Percentiles rank a stretch among this genome's conserved stretches.
phyloP scores from a whole-genome alignment of 2,113 vertebrate genomes.

The Lathamus discolor region DNA sequence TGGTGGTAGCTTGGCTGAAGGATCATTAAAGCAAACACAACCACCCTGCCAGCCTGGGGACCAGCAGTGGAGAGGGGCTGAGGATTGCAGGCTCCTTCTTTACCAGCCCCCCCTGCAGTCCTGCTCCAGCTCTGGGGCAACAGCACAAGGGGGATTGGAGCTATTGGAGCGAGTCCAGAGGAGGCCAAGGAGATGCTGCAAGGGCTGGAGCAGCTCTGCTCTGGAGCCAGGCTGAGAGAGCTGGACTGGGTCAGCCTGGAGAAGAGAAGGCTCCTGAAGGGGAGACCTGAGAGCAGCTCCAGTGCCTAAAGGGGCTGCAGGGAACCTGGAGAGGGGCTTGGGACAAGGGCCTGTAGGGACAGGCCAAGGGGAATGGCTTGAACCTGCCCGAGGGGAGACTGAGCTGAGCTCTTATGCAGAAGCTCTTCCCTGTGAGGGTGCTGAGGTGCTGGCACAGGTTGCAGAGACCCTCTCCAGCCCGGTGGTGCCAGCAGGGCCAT shows the following conservation, averaged over 20 bases:
- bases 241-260: not conserved
- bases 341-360: too few relatives aligned
- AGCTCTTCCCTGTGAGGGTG: too few relatives aligned
- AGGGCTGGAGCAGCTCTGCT: not conserved
- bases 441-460: not conserved
- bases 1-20: not conserved
- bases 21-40: not conserved
- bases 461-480: not conserved
- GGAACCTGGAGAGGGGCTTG: too few relatives aligned
- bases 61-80: accelerated
- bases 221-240: not conserved
- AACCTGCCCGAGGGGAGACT: not conserved
- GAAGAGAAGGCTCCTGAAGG: too few relatives aligned
- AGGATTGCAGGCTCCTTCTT: not conserved
- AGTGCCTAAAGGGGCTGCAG: too few relatives aligned
- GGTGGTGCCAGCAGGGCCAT: not conserved
- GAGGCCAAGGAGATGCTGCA: not conserved
- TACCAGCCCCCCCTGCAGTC: not conserved
- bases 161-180: not conserved
- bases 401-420: not conserved
- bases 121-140: not conserved
- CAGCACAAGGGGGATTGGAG: not conserved
- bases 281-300: too few relatives aligned
- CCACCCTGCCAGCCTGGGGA: not conserved
- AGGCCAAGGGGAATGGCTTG: too few relatives aligned